Evolutionary conservation across 2,888 invertebrate genomes (phyloP), one percentile per base, ranked within the genome.

Genomic region (Nymphalis urticae): DNA sequence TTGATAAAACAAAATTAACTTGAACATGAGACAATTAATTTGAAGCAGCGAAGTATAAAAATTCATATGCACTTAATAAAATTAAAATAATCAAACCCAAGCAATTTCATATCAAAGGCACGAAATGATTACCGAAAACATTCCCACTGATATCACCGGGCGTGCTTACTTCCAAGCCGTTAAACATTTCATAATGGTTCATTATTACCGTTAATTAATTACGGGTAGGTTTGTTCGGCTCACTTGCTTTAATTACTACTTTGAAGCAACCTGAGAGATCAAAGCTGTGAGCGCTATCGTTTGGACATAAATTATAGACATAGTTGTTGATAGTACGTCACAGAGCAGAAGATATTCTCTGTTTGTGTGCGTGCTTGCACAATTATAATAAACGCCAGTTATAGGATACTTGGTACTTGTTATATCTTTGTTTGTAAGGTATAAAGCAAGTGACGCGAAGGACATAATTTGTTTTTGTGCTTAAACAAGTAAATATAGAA

Each of bases 121-220:
- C 7, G 19, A 27, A 32, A 56, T 16, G 27, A 36, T 58, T n/a
- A 7, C 58, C 7, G n/a, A 58, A 58, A 36, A n/a, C 27, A 27
- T 17, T 17, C 4, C 13, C 24, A 54, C 6, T 17, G 54, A 54
- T 54, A 24, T 17, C 17, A 17, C 32, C 32, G 56, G 8, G 8
- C 32, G 32, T 56, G 56, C 13, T 36, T n/a, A 80, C 78, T 84
- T 84, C 83, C 85, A 67, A 73, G 69, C 74, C 79, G 82, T 71
- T 83, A 70, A 79, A 77, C 82, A 76, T 80, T 82, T 80, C 82
- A 81, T 80, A 80, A 83, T 77, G 79, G 77, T 79, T 81, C 81
- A 83, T 84, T 84, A 85, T 82, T 80, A 77, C 74, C 75, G 75
- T 79, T 79, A 82, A 85, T 85, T 85, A 84, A 85, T 85, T 82